These are phyloP conservation scores for Cecropterus lyciades DNA, from an alignment of 1,140 invertebrate species.

Conservation along the genomic window DNA sequence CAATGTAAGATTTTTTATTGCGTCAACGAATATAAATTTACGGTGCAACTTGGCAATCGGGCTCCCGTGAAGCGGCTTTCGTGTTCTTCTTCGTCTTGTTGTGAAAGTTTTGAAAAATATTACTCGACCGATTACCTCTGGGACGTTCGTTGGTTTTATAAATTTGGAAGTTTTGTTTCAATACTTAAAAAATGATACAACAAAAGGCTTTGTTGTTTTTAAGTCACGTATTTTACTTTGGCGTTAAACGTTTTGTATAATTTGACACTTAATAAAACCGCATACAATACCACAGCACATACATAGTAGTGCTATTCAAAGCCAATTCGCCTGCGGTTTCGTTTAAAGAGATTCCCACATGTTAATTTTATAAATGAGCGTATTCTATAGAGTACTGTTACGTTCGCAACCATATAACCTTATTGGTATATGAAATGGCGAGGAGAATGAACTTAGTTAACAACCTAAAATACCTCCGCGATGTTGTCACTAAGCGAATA, in stretches of 20 bases:
- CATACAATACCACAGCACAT: no score
- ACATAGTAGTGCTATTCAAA: no score
- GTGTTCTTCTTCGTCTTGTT: conserved; percentile 30
- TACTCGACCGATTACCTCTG: conserved; percentile 20
- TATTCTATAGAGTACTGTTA: no score
- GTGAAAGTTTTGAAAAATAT: conserved; percentile 26
- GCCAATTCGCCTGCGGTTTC: no score
- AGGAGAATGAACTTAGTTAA: not conserved
- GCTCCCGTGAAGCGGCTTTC: conserved; percentile 6
- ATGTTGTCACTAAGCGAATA: conserved; percentile 24
- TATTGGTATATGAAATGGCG: not conserved
- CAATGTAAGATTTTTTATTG: conserved; percentile 37
- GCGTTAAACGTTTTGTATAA: no score
- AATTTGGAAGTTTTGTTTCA: conserved; percentile 1
- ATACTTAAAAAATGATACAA: not conserved
- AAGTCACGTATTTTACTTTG: no score
- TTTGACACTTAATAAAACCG: no score
- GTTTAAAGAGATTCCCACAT: no score
- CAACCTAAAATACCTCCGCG: conserved; percentile 8
- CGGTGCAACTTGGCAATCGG: conserved; percentile 24
- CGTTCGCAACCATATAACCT: no score
- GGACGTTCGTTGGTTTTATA: conserved; percentile 14
- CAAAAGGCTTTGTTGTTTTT: not conserved
- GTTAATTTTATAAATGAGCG: no score
- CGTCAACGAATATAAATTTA: conserved; percentile 38